phyloP scores from a whole-genome alignment of 2,113 vertebrate species.

The Pungitius pungitius region DNA sequence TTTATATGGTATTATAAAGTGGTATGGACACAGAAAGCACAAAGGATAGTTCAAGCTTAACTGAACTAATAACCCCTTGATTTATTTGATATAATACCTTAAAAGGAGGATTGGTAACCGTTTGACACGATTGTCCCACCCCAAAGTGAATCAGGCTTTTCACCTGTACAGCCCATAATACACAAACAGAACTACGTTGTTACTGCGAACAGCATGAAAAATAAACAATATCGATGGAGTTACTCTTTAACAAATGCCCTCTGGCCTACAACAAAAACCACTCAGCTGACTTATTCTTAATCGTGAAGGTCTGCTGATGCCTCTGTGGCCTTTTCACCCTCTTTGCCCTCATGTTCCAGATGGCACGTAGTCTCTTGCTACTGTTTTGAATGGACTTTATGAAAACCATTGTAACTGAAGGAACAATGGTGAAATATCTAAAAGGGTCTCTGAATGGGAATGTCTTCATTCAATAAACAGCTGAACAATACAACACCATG shows the following conservation, averaged over 20 bases:
- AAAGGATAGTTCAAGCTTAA: neutral
- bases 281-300: slow-evolving; percentile 7
- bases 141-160: neutral
- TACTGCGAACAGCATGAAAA: neutral
- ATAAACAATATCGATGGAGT: neutral
- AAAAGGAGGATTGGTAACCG: neutral
- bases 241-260: neutral
- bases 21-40: neutral
- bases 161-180: neutral
- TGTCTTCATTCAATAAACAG: slow-evolving; percentile 71
- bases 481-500: slow-evolving; percentile 68
- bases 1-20: neutral
- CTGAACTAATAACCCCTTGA: neutral
- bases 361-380: slow-evolving; percentile 59
- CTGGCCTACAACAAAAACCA: neutral
- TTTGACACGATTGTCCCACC: neutral
- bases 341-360: slow-evolving; percentile 27
- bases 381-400: slow-evolving; percentile 63
- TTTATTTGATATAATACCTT: neutral
- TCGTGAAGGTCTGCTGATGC: neutral
- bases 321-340: slow-evolving; percentile 70
- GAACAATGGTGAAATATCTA: slow-evolving; percentile 65
- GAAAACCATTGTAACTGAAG: slow-evolving; percentile 59
- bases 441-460: slow-evolving; percentile 56
- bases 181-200: neutral